These are phyloP conservation scores for Fragum fragum DNA, from an alignment of 2,888 invertebrate species.

Conservation along the genomic window DNA sequence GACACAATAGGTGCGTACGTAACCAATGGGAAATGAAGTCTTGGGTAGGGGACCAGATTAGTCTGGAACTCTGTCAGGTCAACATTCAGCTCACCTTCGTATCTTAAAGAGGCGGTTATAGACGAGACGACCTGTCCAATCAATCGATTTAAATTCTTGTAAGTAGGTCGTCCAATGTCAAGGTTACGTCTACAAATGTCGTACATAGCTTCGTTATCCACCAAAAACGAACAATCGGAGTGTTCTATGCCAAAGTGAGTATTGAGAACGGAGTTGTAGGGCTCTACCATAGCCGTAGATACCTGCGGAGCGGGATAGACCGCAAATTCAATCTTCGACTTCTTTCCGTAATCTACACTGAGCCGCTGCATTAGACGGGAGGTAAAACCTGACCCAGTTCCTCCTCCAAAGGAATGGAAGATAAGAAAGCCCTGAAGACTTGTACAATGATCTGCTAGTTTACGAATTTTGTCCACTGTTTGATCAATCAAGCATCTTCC, in stretches of 20 bases:
- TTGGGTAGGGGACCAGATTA: neutral
- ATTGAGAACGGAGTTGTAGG: neutral
- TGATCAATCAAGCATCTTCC: neutral
- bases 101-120: neutral
- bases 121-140: constrained; percentile 2
- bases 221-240: neutral
- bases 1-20: neutral
- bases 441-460: neutral
- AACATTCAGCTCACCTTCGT: neutral
- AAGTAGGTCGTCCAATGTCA: neutral
- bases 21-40: neutral
- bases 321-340: neutral
- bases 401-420: neutral
- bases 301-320: neutral
- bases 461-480: neutral
- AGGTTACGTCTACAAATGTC: neutral
- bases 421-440: neutral
- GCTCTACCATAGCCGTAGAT: neutral
- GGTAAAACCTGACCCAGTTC: neutral
- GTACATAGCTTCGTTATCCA: neutral
- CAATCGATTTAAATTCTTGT: neutral
- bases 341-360: neutral
- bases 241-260: neutral
- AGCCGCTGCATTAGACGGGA: neutral
- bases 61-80: neutral